Base-by-base conservation (phyloP, 92 coral and sea anemone species). In the Hydrozoanthus gracilis region DNA sequence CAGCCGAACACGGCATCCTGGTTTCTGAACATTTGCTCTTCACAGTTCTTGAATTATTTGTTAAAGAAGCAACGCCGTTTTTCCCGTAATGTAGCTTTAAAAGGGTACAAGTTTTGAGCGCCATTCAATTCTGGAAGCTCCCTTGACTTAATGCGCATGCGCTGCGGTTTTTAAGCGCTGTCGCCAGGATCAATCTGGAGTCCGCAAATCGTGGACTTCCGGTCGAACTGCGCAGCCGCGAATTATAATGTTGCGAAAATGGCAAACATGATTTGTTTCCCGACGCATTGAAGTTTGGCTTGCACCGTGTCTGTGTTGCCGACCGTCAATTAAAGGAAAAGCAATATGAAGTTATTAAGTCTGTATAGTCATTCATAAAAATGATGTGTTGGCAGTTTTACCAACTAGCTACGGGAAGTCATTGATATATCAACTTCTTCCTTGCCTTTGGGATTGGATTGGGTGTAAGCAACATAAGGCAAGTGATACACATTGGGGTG, bases 371-470 rank as follows among this genome's bases (percentile, higher is more conserved):
- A 15, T 65, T 12, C 39, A 65, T 65, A 65, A n/a, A 35, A 65
- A 65, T 16, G 71, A 65, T 16, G 71, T 16, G 71, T 65, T 61
- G 67, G 67, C 67, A 61, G 67, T 61, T 61, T 6, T 4, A 44
- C 46, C 71, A 65, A 64, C 70, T 64, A 6, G 70, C 70, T 65
- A 65, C 27, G 39, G 71, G 8, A 65, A 65, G 20, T 65, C 44
- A 2, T 17, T 65, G 2, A 65, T 65, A 15, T 65, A 65, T 65
- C 91, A 88, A 71, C 11, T 88, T 2, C 67, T 88, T 44, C 44
- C 88, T 88, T 10, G 94, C 95, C n/a, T 92, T 94, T 88, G 93
- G 93, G 56, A 44, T 92, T 50, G 96, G 96, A 5, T 60, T 88
- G 4, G 96, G 86, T 65, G 13, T 86, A 6, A 66, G 20, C 1